A percentile compares a stretch with the other conserved stretches of the same genome.
phyloP scores from a whole-genome alignment of 1,140 invertebrate species.

The Notospermus geniculatus region DNA sequence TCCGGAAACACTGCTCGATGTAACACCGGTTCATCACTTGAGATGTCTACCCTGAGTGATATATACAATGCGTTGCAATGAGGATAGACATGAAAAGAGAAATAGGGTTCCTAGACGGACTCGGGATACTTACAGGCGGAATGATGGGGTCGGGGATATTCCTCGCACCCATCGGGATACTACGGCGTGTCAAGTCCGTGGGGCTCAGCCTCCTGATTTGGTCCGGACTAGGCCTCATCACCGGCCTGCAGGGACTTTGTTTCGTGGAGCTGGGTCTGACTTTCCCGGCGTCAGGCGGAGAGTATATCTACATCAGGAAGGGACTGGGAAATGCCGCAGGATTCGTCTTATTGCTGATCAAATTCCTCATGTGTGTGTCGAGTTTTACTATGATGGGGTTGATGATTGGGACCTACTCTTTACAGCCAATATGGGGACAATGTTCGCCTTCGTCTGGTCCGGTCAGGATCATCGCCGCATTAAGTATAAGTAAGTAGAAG shows the following conservation, averaged over 20 bases:
- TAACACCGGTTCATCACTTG: too few species aligned
- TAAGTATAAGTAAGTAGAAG: too few species aligned
- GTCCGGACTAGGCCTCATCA: conserved; percentile 75
- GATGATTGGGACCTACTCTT: conserved; percentile 17
- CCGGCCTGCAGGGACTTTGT: conserved; percentile 65
- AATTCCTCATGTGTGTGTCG: background rate
- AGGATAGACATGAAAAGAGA: conserved; percentile 38
- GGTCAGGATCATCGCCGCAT: too few species aligned
- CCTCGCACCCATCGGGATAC: conserved; percentile 87
- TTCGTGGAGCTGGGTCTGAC: conserved; percentile 84
- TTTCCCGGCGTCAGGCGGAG: conserved; percentile 89
- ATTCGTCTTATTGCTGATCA: conserved; percentile 10
- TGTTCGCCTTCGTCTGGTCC: too few species aligned
- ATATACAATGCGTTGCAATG: too few species aligned
- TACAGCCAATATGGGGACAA: conserved; percentile 15
- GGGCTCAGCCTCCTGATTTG: conserved; percentile 78
- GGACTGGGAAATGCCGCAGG: conserved; percentile 21
- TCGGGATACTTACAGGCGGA: conserved; percentile 46
- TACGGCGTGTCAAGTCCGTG: conserved; percentile 76
- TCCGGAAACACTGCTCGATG: too few species aligned
- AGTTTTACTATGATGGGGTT: background rate
- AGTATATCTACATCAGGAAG: conserved; percentile 84
- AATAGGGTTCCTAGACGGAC: conserved; percentile 41
- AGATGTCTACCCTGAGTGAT: too few species aligned
- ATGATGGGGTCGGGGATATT: conserved; percentile 85